Base-by-base conservation (phyloP, 1,140 invertebrate genomes). In the Lepidurus packardi region DNA sequence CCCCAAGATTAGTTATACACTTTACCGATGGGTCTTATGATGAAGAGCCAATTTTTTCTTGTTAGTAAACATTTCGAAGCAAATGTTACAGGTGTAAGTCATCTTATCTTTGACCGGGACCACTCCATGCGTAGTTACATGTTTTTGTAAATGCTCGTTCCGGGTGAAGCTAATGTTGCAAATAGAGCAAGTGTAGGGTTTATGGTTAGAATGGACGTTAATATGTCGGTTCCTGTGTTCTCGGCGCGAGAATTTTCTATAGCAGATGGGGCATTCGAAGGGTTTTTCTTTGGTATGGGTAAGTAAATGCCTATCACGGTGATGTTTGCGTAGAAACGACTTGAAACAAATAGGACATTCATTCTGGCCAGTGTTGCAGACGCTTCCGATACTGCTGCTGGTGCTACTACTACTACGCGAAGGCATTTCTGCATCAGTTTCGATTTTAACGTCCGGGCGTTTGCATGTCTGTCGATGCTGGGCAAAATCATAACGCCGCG, bases 371-470 rank as follows among this genome's bases (percentile, higher is more conserved):
- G 53, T 16, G 53, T 65, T 13, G 53, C 16, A 65, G 21, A 65
- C n/a, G 53, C 53, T 65, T 5, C 53, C 53, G 53, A 65, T 65
- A 65, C 53, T 65, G 53, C 53, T 65, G 53, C 53, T 65, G 13
- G 53, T 65, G 53, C 53, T 65, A 65, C 53, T 65, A 65, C 53
- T 65, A 65, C 53, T 65, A 65, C 53, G 53, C n/a, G 53, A 65
- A 65, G 53, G 53, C 53, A 65, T 65, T 65, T 65, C 53, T 65
- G 53, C 53, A 65, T 65, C 53, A 21, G 21, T 65, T 21, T 65
- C 53, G 53, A 65, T 8, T 65, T 65, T 65, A 7, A 65, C 53
- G 53, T 65, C 53, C 7, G 53, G 53, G 53, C 53, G 53, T 65
- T 65, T 65, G 53, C 53, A 65, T 13, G 53, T 65, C 21, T 65